Percentiles rank a stretch among this genome's conserved stretches.
Evolutionary conservation across 2,888 invertebrate genomes (phyloP).

Genomic region (Mimachlamys varia): DNA sequence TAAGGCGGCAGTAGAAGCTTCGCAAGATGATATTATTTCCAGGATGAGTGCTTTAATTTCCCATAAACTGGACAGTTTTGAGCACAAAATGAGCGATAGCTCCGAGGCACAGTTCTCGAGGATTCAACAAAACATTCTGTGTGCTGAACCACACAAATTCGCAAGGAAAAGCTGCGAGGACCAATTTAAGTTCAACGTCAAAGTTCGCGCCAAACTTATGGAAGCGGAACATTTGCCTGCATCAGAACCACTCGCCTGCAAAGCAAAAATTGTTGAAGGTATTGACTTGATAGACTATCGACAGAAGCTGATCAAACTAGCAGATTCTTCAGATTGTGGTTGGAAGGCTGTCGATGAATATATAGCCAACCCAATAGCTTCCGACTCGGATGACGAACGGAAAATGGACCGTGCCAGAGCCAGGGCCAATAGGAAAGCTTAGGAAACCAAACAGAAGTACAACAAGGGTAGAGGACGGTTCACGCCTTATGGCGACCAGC

Average conservation of each 20-base stretch:
- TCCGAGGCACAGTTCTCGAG: too few relatives aligned
- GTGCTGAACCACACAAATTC: too few relatives aligned
- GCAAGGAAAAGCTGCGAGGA: not conserved
- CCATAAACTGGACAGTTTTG: too few relatives aligned
- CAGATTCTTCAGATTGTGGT: not conserved
- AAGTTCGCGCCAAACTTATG: not conserved
- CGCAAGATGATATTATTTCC: too few relatives aligned
- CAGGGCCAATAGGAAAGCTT: not conserved
- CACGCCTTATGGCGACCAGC: slow-evolving; percentile 8
- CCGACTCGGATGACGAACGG: slow-evolving; percentile 24
- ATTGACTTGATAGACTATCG: not conserved
- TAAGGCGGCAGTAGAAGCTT: too few relatives aligned
- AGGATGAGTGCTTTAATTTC: too few relatives aligned
- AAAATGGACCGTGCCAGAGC: slow-evolving; percentile 7
- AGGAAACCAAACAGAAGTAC: not conserved
- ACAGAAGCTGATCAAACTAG: not conserved
- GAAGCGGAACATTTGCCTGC: not conserved
- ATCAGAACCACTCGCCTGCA: not conserved
- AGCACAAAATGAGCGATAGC: too few relatives aligned
- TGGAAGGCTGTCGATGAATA: not conserved
- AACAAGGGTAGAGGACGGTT: not conserved
- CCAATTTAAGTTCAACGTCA: not conserved
- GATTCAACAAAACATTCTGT: too few relatives aligned
- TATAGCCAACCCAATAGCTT: not conserved
- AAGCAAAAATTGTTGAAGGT: not conserved